Percentiles rank a stretch among this genome's conserved stretches.
Conservation (phyloP, 2,113 vertebrate species). For the Todiramphus chloris region DNA sequence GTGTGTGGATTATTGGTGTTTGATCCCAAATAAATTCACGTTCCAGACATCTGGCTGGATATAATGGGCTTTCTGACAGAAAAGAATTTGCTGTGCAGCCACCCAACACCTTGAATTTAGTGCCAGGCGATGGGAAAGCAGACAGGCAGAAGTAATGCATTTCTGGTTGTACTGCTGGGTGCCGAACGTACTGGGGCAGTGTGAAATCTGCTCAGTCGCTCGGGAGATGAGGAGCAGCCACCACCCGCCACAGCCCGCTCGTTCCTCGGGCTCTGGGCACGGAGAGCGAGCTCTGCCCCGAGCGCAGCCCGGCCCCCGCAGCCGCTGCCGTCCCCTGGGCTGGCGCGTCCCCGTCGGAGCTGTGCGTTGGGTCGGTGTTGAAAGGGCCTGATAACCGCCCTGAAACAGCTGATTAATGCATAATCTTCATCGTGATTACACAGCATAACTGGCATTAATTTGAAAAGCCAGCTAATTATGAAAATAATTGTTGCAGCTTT, state of each 20-base stretch:
- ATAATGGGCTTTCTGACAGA: background rate
- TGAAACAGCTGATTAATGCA: constrained; percentile 80
- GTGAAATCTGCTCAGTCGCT: background rate
- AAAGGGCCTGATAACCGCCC: constrained; percentile 80
- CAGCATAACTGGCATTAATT: constrained; percentile 81
- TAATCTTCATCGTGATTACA: constrained; percentile 82
- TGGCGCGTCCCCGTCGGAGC: constrained; percentile 43
- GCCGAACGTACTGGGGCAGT: rapidly evolving
- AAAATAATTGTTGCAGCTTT: constrained; percentile 79
- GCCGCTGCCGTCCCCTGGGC: background rate
- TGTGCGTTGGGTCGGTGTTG: constrained; percentile 68
- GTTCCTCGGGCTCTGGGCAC: rapidly evolving
- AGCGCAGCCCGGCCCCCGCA: background rate
- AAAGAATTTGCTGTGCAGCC: background rate
- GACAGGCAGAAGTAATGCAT: background rate
- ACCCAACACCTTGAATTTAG: background rate
- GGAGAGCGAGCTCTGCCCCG: background rate
- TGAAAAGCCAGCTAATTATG: constrained; percentile 79
- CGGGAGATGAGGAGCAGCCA: background rate
- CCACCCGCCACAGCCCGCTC: background rate
- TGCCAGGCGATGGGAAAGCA: background rate
- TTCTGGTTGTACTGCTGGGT: background rate
- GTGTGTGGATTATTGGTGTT: background rate
- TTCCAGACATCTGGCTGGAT: background rate
- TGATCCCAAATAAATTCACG: background rate